Conservation (phyloP, 2,113 vertebrate species). For the Mormyrus lacerda region DNA sequence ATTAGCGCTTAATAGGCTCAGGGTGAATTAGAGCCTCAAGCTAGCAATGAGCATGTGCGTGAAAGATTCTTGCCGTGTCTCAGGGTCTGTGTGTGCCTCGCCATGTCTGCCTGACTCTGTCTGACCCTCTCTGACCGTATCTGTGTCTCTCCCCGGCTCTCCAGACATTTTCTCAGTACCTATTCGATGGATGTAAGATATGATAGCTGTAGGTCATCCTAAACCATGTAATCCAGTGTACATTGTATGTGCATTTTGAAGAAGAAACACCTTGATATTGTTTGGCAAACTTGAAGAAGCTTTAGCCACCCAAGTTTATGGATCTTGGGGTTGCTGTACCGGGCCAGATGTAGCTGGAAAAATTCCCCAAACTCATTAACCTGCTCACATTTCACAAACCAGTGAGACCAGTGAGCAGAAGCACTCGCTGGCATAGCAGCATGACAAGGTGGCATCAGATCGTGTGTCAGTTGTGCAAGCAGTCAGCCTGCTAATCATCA, state of each 20-base stretch:
- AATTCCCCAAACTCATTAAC: background rate
- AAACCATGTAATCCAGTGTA: background rate
- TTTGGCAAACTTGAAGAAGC: background rate
- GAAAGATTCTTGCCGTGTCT: background rate
- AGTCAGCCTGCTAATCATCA: background rate
- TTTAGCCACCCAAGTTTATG: background rate
- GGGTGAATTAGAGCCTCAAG: constrained; percentile 31
- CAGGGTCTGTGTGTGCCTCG: background rate
- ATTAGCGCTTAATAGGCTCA: constrained; percentile 33
- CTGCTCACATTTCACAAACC: background rate
- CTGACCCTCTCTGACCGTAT: background rate
- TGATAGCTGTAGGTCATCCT: background rate
- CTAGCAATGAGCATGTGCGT: background rate
- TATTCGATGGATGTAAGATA: background rate
- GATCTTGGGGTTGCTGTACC: background rate
- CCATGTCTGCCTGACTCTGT: background rate
- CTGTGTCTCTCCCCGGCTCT: background rate
- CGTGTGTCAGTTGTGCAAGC: background rate
- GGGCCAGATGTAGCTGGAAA: background rate
- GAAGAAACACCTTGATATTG: background rate
- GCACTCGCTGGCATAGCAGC: background rate
- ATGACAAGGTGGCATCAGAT: background rate
- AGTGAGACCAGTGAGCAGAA: background rate
- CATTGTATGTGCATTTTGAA: background rate
- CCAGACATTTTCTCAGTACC: background rate